Evolutionary conservation across 1,140 invertebrate species (phyloP).

Genomic region (Drosophila seguyi): DNA sequence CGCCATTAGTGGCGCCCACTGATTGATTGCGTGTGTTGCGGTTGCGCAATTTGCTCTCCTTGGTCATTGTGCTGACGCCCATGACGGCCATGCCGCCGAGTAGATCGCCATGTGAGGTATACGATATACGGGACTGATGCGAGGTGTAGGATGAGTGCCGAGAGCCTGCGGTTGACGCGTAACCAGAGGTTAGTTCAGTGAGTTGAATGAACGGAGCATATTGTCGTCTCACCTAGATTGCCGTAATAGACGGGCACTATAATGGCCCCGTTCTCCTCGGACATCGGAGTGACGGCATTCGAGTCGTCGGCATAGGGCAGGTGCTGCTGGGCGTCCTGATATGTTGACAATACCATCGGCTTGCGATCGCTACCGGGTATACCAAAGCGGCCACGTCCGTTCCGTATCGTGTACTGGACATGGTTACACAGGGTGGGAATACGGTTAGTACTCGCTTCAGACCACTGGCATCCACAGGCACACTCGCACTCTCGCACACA

Average conservation of each 20-base stretch:
- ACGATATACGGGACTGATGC: slow-evolving; percentile 95
- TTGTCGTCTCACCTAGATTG: slow-evolving; percentile 87
- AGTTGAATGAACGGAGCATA: neutral
- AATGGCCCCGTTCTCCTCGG: slow-evolving; percentile 98
- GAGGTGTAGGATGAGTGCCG: slow-evolving; percentile 97
- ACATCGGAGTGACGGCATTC: slow-evolving; percentile 98
- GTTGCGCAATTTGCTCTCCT: slow-evolving; percentile 92
- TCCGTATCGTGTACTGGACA: slow-evolving; percentile 89
- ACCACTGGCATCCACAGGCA: slow-evolving; percentile 9
- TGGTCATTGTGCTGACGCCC: slow-evolving; percentile 90
- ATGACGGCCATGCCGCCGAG: slow-evolving; percentile 89
- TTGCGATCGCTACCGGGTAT: slow-evolving; percentile 94
- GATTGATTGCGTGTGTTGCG: slow-evolving; percentile 90
- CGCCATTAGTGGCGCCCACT: slow-evolving; percentile 86
- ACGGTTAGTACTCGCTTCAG: slow-evolving; percentile 55
- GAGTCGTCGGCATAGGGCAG: slow-evolving; percentile 99
- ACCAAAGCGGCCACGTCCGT: slow-evolving; percentile 89
- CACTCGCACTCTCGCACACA: slow-evolving; percentile 13
- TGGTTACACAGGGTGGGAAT: slow-evolving; percentile 11
- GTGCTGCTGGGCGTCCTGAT: slow-evolving; percentile 97
- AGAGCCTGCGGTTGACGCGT: slow-evolving; percentile 87
- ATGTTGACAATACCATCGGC: slow-evolving; percentile 96
- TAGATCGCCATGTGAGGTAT: slow-evolving; percentile 96
- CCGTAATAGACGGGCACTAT: slow-evolving; percentile 95
- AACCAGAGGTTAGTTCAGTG: neutral